Evolutionary conservation across 2,888 invertebrate genomes (phyloP), one percentile per base, ranked within the genome.

Genomic region (Euzophera pinguis): DNA sequence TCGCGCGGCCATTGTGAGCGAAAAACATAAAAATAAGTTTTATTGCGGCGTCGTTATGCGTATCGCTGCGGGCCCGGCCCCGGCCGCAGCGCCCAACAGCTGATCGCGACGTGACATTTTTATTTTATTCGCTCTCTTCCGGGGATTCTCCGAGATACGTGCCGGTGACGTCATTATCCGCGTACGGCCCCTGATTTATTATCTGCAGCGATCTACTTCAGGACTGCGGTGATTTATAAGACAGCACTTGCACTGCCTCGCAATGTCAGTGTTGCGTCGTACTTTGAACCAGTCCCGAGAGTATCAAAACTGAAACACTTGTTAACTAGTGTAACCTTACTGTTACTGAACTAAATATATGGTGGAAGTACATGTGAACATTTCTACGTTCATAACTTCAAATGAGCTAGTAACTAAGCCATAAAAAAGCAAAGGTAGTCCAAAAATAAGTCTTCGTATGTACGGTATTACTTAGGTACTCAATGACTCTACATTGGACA

Each of bases 21-120:
- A 88, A 89, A 89, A 89, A 89, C 90, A 89, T 90, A 90, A 90
- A 90, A 90, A 89, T 89, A 90, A 89, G 89, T 90, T 90, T 90
- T 89, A 89, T 89, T 88, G 88, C 88, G 86, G 84, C 81, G 85
- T 86, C 87, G 88, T 88, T 89, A 88, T 87, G 89, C 89, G 89
- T 87, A 86, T 81, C 87, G 86, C 75, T 75, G 78, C 73, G 75
- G 72, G 71, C 69, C 70, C 69, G 73, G 73, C 84, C 79, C 85
- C 78, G 84, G 79, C 75, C 75, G 69, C 73, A 65, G 65, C 74
- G 71, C 73, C 78, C 81, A 85, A 83, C 89, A 89, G 90, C 90
- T 89, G 90, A 90, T 90, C 87, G 88, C 87, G 81, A 90, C 90
- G 90, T 90, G 90, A 90, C 90, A 90, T 88, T 90, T 89, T 88